Evolutionary conservation across 2,797 vertebrate species (phyloP).

Genomic region (Microctenopoma stevenorrisi): DNA sequence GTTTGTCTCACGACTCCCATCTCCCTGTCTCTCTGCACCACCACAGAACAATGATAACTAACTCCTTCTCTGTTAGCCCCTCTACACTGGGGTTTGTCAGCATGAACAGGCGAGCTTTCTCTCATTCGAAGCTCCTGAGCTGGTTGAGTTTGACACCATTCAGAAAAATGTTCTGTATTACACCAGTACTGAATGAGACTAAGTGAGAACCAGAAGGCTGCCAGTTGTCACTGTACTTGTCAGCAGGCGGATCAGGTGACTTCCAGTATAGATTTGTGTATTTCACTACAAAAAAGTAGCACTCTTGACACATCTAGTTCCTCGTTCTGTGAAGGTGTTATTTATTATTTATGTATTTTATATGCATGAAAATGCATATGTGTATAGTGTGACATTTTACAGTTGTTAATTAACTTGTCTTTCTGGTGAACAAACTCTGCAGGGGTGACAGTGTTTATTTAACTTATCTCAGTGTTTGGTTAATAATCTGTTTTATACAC

Average conservation of each 20-base stretch:
- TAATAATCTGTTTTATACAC: too few species aligned
- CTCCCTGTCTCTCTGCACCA: slow-evolving; percentile 7
- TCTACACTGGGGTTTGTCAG: not conserved
- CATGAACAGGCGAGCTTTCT: not conserved
- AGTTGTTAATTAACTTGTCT: not conserved
- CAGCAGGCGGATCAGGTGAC: not conserved
- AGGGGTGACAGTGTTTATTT: not conserved
- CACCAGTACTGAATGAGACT: not conserved
- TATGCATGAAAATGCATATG: not conserved
- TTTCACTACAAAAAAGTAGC: not conserved
- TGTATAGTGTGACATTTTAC: not conserved
- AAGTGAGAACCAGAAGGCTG: not conserved
- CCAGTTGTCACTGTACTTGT: not conserved
- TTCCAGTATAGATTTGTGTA: not conserved
- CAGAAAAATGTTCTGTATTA: slow-evolving; percentile 3
- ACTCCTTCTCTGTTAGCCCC: not conserved
- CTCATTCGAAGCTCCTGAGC: slow-evolving; percentile 10
- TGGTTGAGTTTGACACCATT: slow-evolving; percentile 12
- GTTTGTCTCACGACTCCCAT: slow-evolving; percentile 8
- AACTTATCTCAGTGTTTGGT: not conserved
- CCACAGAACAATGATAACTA: slow-evolving; percentile 16
- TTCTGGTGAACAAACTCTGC: not conserved
- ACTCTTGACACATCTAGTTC: not conserved
- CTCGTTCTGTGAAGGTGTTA: not conserved
- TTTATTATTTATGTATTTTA: not conserved